Conservation (phyloP, 2,797 vertebrate genomes). For the Lacerta viridis region DNA sequence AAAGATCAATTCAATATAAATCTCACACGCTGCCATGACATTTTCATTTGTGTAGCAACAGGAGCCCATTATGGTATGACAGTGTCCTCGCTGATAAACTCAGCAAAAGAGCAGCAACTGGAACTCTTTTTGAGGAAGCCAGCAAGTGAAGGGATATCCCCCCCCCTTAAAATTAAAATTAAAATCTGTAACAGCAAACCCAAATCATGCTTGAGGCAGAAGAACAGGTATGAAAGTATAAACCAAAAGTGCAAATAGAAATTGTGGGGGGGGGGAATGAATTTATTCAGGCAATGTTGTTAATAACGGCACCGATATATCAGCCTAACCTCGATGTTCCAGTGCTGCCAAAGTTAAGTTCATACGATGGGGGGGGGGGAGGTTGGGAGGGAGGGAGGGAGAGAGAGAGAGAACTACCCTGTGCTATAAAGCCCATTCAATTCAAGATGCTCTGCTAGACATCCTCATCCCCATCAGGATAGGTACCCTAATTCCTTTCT, state of each 20-base stretch:
- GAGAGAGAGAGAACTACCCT: neutral
- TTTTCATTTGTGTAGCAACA: conserved; percentile 36
- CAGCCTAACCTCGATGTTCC: neutral
- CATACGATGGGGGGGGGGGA: neutral
- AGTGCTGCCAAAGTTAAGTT: neutral
- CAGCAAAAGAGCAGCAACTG: neutral
- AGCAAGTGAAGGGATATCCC: neutral
- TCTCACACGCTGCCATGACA: conserved; percentile 33
- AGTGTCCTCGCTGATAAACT: conserved; percentile 47
- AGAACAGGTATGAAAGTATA: neutral
- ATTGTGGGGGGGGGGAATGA: conserved; percentile 8
- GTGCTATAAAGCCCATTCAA: neutral
- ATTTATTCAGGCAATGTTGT: conserved; percentile 7
- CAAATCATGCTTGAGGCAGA: conserved; percentile 12
- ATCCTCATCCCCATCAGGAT: neutral
- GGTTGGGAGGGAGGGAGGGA: no score
- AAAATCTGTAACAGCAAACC: conserved; percentile 38
- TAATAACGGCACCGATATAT: conserved; percentile 15
- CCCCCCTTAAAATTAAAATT: neutral
- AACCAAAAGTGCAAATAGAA: neutral
- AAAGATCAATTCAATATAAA: conserved; percentile 49
- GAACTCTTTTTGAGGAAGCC: conserved; percentile 12
- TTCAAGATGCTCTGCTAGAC: neutral
- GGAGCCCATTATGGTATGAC: conserved; percentile 47
- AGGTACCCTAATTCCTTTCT: neutral